phyloP scores from a whole-genome alignment of 2,888 invertebrate species.

The Pseudococcus viburni region DNA sequence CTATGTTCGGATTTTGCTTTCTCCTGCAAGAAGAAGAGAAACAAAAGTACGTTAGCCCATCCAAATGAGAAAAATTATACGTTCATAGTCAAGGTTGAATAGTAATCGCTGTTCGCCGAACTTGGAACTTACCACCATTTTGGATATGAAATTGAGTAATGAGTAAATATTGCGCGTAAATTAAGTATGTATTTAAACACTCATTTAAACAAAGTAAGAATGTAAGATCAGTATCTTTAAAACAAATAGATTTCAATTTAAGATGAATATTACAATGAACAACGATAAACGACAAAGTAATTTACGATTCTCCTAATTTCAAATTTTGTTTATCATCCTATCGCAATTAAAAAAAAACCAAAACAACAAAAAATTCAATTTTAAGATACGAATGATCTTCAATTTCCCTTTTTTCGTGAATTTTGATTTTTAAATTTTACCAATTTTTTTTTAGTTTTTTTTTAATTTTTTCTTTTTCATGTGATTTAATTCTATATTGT shows the following conservation, averaged over 20 bases:
- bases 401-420: no score
- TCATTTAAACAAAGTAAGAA: background rate
- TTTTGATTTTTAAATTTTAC: no score
- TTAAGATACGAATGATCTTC: no score
- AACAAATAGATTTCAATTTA: background rate
- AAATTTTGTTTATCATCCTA: background rate
- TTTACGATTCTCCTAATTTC: background rate
- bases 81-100: constrained; percentile 37
- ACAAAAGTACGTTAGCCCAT: background rate
- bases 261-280: background rate
- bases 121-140: constrained; percentile 34
- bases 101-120: background rate
- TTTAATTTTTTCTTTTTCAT: no score
- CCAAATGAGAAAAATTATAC: background rate
- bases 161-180: background rate
- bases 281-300: background rate
- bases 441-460: no score
- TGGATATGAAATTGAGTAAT: background rate
- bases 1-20: constrained; percentile 4
- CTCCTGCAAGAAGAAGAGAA: background rate
- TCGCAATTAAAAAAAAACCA: no score
- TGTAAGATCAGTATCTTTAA: background rate
- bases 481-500: no score
- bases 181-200: background rate
- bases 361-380: no score